Evolutionary conservation across 2,113 vertebrate species (phyloP).

Genomic region (Ciconia stormi): DNA sequence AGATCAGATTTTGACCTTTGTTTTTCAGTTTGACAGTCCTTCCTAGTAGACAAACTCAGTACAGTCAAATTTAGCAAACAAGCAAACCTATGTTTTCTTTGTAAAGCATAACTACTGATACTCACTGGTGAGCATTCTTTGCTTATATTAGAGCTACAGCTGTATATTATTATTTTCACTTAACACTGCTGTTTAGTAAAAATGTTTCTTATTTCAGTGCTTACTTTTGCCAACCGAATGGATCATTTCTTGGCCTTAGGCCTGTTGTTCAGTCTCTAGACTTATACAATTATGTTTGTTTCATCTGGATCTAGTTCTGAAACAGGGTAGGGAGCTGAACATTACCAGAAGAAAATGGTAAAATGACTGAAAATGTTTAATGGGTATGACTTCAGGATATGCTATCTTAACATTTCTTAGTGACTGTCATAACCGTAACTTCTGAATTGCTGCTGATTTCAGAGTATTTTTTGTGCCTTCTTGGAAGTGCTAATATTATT

Average conservation of each 20-base stretch:
- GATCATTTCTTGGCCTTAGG: not conserved
- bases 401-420: not conserved
- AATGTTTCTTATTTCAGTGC: not conserved
- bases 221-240: not conserved
- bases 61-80: not conserved
- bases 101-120: not conserved
- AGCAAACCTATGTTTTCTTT: not conserved
- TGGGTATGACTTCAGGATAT: not conserved
- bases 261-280: not conserved
- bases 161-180: not conserved
- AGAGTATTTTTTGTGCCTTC: not conserved
- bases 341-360: not conserved
- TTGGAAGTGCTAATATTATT: not conserved
- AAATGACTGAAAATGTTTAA: not conserved
- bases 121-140: not conserved
- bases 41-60: not conserved
- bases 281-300: not conserved
- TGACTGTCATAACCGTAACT: not conserved
- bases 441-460: not conserved
- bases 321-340: not conserved
- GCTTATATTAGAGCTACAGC: not conserved
- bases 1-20: not conserved
- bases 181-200: not conserved
- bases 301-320: not conserved
- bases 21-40: not conserved